Evolutionary conservation across 2,113 vertebrate genomes (phyloP).

Genomic region (human (Homo sapiens)): GRCh38 chr2:139394001-139394500

Average conservation of each 20-base stretch:
- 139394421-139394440: not conserved
- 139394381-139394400: not conserved
- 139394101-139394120: constrained; percentile 59
- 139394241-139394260: not conserved
- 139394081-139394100: constrained; percentile 63
- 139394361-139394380: not conserved
- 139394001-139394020: constrained; percentile 62
- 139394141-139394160: constrained; percentile 72
- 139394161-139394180: constrained; percentile 74
- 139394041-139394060: constrained; percentile 50
- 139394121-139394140: constrained; percentile 72
- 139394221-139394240: constrained; percentile 39
- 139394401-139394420: not conserved
- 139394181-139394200: constrained; percentile 68
- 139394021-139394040: constrained; percentile 50
- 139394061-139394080: constrained; percentile 66
- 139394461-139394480: constrained; percentile 78
- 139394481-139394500: constrained; percentile 73
- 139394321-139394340: not conserved
- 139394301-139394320: not conserved
- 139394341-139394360: not conserved
- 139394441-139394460: constrained; percentile 13
- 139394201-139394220: constrained; percentile 69
- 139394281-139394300: constrained; percentile 61
- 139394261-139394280: constrained; percentile 13